Evolutionary conservation across 2,797 vertebrate species (phyloP), one percentile per base, ranked within the genome.

Genomic region (Bradypodion ventrale): DNA sequence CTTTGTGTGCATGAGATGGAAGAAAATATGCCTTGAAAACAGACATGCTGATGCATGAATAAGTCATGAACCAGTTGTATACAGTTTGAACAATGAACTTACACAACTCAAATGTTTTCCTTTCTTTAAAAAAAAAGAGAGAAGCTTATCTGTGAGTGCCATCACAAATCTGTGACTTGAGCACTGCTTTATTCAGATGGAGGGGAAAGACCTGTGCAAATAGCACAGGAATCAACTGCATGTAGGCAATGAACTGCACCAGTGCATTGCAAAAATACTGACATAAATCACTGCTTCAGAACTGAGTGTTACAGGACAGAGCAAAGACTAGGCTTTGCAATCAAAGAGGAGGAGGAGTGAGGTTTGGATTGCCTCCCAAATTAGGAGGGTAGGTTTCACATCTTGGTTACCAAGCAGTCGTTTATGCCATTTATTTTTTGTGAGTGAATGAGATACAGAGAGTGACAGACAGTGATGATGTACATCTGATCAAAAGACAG

Each of bases 261-360:
- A 89, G 88, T 92, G 85, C 88, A 89, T 87, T 90, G 85, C 87
- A 91, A 87, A 56, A n/a, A 62, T 84, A 88, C 90, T 88, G 76
- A 78, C 88, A 91, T 88, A 92, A 89, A 87, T 91, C 89, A 83
- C 85, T 90, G 83, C 88, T 87, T 84, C 84, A 87, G 84, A 83
- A 90, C 83, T 70, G 69, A 56, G 60, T 52, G 52, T 40, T 59
- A 21, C 13, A 70, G 8, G 62, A 49, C 19, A 66, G 37, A 16
- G 25, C 40, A 32, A 5, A 19, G 7, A 44, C 29, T 7, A 66
- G 16, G 42, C 52, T 32, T n/a, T 32, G n/a, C 29, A 75, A 32
- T 23, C 29, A 46, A 46, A n/a, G 78, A 40, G 21, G 27, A 59
- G 37, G 56, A 56, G 25, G 42, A 27, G 15, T 56, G 25, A 35